Evolutionary conservation across 2,797 vertebrate species (phyloP).

Genomic region (Eulemur mongoz): DNA sequence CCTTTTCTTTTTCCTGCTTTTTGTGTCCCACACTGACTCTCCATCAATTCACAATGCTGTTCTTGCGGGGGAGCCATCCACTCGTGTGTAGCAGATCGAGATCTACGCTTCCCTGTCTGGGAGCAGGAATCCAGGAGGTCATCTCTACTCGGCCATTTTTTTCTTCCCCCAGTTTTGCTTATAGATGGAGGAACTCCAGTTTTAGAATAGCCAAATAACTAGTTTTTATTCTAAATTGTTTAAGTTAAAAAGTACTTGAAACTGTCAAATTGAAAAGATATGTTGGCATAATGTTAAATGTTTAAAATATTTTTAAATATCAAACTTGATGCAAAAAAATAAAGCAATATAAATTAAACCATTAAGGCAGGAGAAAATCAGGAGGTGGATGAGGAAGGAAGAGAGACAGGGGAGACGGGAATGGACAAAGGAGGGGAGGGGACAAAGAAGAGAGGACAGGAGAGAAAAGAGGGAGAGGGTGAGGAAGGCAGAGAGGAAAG

Average conservation of each 20-base stretch:
- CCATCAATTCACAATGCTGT: too few relatives aligned
- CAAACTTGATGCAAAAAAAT: neutral
- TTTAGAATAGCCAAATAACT: neutral
- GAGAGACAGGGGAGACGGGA: neutral
- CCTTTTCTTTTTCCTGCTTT: too few relatives aligned
- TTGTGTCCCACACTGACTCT: too few relatives aligned
- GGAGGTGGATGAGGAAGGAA: neutral
- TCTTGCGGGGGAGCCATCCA: too few relatives aligned
- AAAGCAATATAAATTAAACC: neutral
- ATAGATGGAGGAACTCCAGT: neutral
- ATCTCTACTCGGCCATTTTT: too few relatives aligned
- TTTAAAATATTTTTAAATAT: constrained; percentile 2
- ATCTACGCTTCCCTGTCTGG: too few relatives aligned
- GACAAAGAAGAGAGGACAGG: neutral
- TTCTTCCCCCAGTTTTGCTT: neutral
- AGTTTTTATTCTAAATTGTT: constrained; percentile 16
- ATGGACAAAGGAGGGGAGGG: neutral
- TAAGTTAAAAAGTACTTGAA: neutral
- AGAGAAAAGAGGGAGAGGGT: accelerated
- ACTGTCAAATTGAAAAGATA: neutral
- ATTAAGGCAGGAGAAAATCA: neutral
- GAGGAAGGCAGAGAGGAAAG: neutral
- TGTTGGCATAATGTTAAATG: neutral
- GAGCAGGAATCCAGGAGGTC: too few relatives aligned
- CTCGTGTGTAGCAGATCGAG: too few relatives aligned